Conservation (phyloP, 2,888 invertebrate species). For the Agrochola macilenta region DNA sequence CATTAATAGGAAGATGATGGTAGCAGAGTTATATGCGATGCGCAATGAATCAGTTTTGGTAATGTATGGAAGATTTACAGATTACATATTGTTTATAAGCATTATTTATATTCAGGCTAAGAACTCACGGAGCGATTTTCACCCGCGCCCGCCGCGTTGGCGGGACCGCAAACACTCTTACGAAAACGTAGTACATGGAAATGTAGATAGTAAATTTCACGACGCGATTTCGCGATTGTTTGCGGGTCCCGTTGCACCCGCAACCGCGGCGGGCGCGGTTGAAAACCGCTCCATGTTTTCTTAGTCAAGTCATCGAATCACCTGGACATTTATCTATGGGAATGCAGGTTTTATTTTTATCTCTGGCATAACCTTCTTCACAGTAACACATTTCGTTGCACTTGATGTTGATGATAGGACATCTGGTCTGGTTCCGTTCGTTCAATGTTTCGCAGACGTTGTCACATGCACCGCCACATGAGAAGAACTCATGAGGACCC, state of each 20-base stretch:
- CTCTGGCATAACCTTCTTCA: conserved; percentile 48
- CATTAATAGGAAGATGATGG: background rate
- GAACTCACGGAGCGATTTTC: too few relatives aligned
- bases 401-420: conserved; percentile 69
- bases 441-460: conserved; percentile 70
- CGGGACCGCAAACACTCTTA: too few relatives aligned
- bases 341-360: conserved; percentile 26
- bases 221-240: too few relatives aligned
- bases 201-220: too few relatives aligned
- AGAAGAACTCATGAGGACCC: conserved; percentile 66
- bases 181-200: too few relatives aligned
- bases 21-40: background rate
- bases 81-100: background rate
- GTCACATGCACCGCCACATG: conserved; percentile 74
- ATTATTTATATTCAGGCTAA: background rate
- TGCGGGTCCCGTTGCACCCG: too few relatives aligned
- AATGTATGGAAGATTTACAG: background rate
- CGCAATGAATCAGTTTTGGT: background rate
- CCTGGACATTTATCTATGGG: conserved; percentile 29
- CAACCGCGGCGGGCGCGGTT: too few relatives aligned
- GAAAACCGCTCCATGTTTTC: too few relatives aligned
- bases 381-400: conserved; percentile 76
- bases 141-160: too few relatives aligned
- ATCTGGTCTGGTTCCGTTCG: conserved; percentile 64
- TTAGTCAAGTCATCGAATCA: background rate